These are phyloP conservation scores for Aplysia californica DNA, from an alignment of 1,140 invertebrate species.

Conservation along the genomic window DNA sequence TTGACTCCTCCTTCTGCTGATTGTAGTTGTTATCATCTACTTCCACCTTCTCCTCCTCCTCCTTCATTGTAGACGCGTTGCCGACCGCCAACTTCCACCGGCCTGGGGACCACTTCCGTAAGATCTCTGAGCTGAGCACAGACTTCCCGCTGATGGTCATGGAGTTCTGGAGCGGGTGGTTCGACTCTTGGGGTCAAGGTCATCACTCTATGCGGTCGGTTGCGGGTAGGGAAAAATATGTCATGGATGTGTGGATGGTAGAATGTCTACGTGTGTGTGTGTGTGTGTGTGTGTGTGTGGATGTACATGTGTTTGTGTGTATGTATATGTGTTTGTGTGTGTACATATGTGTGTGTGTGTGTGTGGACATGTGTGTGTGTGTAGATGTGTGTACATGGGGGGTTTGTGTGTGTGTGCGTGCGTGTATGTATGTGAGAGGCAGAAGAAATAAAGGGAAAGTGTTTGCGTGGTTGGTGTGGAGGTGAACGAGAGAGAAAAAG, in stretches of 20 bases:
- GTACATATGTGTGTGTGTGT: neutral
- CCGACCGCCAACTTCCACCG: no score
- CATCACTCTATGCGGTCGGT: neutral
- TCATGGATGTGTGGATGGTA: neutral
- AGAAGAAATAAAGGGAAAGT: neutral
- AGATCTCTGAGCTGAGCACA: no score
- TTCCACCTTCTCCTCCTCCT: no score
- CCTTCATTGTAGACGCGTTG: no score
- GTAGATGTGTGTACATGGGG: no score
- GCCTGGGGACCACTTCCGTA: no score
- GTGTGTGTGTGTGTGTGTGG: neutral
- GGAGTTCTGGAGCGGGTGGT: constrained; percentile 79
- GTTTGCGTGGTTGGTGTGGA: neutral
- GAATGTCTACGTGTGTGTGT: neutral
- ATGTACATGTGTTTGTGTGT: no score
- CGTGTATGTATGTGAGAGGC: neutral
- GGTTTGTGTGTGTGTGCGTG: neutral
- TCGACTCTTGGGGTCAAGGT: constrained; percentile 72
- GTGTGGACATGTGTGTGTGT: neutral
- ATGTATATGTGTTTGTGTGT: no score
- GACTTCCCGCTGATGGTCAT: constrained; percentile 73
- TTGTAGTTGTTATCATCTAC: no score
- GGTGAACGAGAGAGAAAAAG: neutral
- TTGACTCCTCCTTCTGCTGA: no score
- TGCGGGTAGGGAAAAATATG: neutral